Base-by-base conservation (phyloP, 1,140 invertebrate genomes). In the Calosoma granatense region DNA sequence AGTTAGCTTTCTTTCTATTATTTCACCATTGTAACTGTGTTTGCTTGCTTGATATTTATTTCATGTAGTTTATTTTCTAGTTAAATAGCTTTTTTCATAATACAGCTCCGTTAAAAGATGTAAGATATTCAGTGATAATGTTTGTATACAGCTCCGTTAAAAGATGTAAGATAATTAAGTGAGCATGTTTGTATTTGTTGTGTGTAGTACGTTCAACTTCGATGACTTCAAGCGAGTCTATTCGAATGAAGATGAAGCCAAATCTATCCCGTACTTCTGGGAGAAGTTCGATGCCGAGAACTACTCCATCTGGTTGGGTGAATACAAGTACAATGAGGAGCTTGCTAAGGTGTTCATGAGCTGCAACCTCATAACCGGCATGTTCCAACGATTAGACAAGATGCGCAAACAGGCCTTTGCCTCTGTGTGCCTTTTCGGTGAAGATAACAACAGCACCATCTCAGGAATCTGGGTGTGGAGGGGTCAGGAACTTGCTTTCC, bases 201-300 rank as follows among this genome's bases (percentile, higher is more conserved):
- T n/a, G n/a, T n/a, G 1, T 70, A 88, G 86, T 51, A 88, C 82
- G 21, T 98, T 97, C 74, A 84, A 90, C 67, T 88, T 99, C 80
- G 97, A 99, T 67, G 92, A 95, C 69, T 99, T 96, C 76, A 99
- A 99, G 76, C 83, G 93, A 58, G 85, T 82, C 63, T 99, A 99
- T 72, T 98, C 94, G 43, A 99, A 99, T 67, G 90, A 99, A 74
- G 92, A 97, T 56, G 94, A 92, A 68, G 75, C 81, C 22, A 87
- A 89, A 66, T 97, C 96, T 36, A 86, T 99, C 67, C 92, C 94
- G 1, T 98, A 95, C 70, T 99, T 99, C 79, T 99, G 94, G 90
- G 83, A 97, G 66, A 94, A 98, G 71, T 99, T 99, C 76, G 97
- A 99, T 72, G 77, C 90, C 19, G 87, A 96, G 70, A 84, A 97